Evolutionary conservation across 2,888 invertebrate genomes (phyloP).

Genomic region (Dinocampus coccinellae): DNA sequence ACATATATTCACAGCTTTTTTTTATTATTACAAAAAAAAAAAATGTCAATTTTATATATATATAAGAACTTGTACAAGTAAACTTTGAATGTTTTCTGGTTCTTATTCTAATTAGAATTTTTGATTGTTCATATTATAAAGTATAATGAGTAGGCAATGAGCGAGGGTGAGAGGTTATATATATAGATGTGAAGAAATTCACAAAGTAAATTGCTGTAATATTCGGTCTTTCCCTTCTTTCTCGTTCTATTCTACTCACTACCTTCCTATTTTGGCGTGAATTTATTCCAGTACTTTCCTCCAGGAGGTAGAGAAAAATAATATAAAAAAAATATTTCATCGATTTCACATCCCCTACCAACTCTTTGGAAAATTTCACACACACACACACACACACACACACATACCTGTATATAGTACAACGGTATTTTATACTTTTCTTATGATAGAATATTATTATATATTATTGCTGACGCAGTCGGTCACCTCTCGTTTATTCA

Average conservation of each 20-base stretch:
- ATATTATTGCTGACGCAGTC: not conserved
- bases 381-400: no score
- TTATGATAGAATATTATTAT: not conserved
- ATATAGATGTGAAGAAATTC: not conserved
- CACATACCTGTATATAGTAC: no score
- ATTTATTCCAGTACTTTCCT: slow-evolving; percentile 31
- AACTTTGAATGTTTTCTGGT: slow-evolving; percentile 22
- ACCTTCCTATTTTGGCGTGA: slow-evolving; percentile 6
- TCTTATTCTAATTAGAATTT: slow-evolving; percentile 26
- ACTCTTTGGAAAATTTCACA: not conserved
- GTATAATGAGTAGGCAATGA: slow-evolving; percentile 24
- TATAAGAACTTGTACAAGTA: not conserved
- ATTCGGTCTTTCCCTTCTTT: slow-evolving; percentile 10
- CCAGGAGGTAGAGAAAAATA: not conserved
- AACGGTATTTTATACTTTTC: not conserved
- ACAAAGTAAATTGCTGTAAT: slow-evolving; percentile 22
- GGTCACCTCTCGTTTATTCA: not conserved
- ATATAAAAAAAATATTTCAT: not conserved
- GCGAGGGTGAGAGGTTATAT: slow-evolving; percentile 4
- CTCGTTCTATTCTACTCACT: slow-evolving; percentile 1
- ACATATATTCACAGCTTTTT: not conserved
- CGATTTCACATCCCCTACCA: not conserved
- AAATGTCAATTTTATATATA: not conserved
- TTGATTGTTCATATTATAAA: slow-evolving; percentile 30
- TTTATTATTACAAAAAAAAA: not conserved